phyloP scores from a whole-genome alignment of 2,888 invertebrate genomes.

The Erebia palarica region DNA sequence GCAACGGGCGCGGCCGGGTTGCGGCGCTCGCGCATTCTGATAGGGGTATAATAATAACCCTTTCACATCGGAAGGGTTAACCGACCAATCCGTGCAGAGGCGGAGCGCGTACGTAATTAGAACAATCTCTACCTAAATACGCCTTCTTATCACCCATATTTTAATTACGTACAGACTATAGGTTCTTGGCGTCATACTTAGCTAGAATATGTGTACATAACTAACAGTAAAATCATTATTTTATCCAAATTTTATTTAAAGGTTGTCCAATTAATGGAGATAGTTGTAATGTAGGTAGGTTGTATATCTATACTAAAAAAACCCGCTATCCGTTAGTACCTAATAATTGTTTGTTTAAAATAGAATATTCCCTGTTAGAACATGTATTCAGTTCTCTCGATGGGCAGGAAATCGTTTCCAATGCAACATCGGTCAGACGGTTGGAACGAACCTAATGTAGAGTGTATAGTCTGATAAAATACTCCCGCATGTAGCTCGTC shows the following conservation, averaged over 20 bases:
- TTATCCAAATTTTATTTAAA: no score
- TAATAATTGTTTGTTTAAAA: no score
- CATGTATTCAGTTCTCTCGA: neutral
- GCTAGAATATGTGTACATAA: neutral
- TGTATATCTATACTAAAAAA: no score
- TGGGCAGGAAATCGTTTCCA: conserved; percentile 36
- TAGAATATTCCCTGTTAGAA: no score
- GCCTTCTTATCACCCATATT: conserved; percentile 6
- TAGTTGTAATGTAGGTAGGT: no score
- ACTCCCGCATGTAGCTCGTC: conserved; percentile 71
- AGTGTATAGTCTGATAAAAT: conserved; percentile 54
- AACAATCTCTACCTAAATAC: conserved; percentile 35
- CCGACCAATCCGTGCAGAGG: conserved; percentile 71
- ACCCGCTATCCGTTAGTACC: no score
- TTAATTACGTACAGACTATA: neutral
- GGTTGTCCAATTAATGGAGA: neutral
- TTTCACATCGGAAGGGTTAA: conserved; percentile 71
- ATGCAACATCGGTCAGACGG: conserved; percentile 20
- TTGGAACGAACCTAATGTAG: neutral
- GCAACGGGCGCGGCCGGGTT: conserved; percentile 47
- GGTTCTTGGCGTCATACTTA: neutral
- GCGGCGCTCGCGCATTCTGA: conserved; percentile 61
- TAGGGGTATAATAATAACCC: conserved; percentile 77
- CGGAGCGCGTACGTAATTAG: conserved; percentile 61
- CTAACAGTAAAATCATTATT: neutral